These are phyloP conservation scores for Anabas testudineus DNA, from an alignment of 2,797 vertebrate species.

Conservation along the genomic window DNA sequence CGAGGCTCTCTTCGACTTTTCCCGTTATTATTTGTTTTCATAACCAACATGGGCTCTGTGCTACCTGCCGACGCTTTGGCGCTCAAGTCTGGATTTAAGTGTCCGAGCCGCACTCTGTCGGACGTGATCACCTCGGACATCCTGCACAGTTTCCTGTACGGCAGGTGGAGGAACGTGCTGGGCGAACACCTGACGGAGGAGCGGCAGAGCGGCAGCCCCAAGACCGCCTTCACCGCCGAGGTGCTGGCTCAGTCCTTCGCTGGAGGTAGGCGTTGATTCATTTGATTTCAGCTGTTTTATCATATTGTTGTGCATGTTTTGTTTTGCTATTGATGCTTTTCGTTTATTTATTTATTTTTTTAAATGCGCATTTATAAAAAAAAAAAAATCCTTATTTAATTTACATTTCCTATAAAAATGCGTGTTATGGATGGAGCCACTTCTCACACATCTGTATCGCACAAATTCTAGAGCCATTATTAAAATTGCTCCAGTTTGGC, in stretches of 20 bases:
- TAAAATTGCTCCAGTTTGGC: neutral
- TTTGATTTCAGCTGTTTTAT: neutral
- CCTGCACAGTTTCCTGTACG: constrained; percentile 98
- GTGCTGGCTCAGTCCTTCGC: constrained; percentile 96
- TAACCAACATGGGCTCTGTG: constrained; percentile 92
- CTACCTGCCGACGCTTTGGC: constrained; percentile 91
- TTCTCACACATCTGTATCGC: neutral
- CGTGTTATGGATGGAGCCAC: neutral
- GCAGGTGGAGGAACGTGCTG: constrained; percentile 95
- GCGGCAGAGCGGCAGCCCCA: constrained; percentile 86
- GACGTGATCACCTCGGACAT: constrained; percentile 99
- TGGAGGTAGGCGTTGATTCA: constrained; percentile 85
- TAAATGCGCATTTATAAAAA: no score
- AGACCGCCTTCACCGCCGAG: constrained; percentile 96
- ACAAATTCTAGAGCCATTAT: neutral
- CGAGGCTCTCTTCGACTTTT: neutral
- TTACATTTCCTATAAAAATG: accelerated
- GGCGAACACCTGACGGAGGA: constrained; percentile 94
- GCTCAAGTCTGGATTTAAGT: constrained; percentile 93
- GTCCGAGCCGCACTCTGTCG: constrained; percentile 89
- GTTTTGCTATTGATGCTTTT: no score
- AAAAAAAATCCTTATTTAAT: no score
- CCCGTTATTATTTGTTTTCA: no score
- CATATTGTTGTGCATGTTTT: neutral
- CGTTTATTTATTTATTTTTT: no score